Evolutionary conservation across 2,888 invertebrate species (phyloP).

Genomic region (Papilio demoleus): DNA sequence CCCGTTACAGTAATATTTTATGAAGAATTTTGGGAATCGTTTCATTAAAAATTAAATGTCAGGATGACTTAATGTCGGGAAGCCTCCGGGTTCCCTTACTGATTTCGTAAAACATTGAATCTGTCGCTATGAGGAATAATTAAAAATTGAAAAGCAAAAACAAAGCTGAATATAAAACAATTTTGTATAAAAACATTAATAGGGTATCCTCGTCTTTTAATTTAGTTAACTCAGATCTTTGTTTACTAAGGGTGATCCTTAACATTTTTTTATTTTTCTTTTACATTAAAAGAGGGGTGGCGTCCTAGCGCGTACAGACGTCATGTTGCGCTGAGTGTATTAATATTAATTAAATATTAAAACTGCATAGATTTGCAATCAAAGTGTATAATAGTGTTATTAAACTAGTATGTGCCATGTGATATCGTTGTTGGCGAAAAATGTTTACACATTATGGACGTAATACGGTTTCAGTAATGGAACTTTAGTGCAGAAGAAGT

Average conservation of each 20-base stretch:
- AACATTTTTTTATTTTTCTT: not conserved
- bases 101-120: not conserved
- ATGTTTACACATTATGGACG: no score
- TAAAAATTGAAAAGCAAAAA: not conserved
- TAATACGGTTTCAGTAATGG: no score
- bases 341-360: no score
- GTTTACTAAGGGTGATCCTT: not conserved
- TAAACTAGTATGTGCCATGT: no score
- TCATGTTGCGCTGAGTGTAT: no score
- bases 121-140: not conserved
- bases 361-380: no score
- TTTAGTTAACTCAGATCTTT: not conserved
- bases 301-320: no score
- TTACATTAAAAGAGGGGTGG: not conserved
- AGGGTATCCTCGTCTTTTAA: not conserved
- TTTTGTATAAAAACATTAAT: not conserved
- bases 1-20: not conserved
- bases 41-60: conserved; percentile 13
- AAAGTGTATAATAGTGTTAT: no score
- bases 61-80: not conserved
- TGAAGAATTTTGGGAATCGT: not conserved
- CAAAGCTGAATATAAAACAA: not conserved
- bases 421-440: no score
- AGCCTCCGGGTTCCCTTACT: not conserved
- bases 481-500: no score